Evolutionary conservation across 2,797 vertebrate genomes (phyloP), one percentile per base, ranked within the genome.

Genomic region (Micropoecilia bifurca): DNA sequence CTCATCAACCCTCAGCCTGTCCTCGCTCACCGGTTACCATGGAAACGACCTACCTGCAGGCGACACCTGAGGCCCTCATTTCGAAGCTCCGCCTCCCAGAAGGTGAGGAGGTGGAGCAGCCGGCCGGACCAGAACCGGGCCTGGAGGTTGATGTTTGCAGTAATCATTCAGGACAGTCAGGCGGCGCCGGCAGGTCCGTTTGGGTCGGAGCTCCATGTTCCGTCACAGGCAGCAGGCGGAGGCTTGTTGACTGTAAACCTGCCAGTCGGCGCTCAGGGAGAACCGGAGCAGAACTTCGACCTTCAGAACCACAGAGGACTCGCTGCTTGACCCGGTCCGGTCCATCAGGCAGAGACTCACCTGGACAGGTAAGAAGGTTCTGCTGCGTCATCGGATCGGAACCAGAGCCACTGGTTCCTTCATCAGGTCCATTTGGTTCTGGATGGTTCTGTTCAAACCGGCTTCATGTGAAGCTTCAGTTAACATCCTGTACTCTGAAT

Each of bases 321-420:
- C 75, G 53, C 74, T 45, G 69, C 9, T 53, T 6, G 0, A 25
- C 25, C 68, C 4, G 68, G 46, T 71, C 41, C 9, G 8, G 39
- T n/a, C 47, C 9, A 5, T 45, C 10, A 16, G 25, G 59, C 30
- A 45, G 16, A 0, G 61, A 36, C 59, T 80, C 77, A 79, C 82
- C 74, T 86, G 77, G 14, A 25, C 80, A 90, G 87, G 87, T 87
- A 87, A 0, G 75, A 78, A 69, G 13, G 22, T 48, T 36, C 28
- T 66, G n/a, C 22, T 8, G 33, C 45, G 39, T 28, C 69, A 46
- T 47, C 43, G 46, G 16, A 3, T 72, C 25, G 16, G 39, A 71
- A 45, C 68, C 68, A 45, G 41, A 46, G 41, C 25, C 28, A 71
- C 6, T 0, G 30, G 16, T 63, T 36, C 61, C 59, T n/a, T 6